phyloP scores from a whole-genome alignment of 2,797 vertebrate genomes.

The Petrocephalus sullivani region DNA sequence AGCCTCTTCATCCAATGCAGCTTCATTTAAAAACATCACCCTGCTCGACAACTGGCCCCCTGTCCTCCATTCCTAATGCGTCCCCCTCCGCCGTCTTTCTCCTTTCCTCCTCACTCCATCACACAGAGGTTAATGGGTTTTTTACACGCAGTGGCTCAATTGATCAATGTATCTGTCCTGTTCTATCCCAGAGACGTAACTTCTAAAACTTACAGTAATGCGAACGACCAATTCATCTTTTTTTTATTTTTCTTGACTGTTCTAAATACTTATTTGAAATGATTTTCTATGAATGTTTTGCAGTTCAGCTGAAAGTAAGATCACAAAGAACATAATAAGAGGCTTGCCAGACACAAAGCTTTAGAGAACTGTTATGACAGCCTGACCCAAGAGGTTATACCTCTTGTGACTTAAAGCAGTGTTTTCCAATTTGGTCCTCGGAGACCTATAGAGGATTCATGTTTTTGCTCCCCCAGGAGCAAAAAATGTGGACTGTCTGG shows the following conservation, averaged over 20 bases:
- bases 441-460: too few species aligned
- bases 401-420: neutral
- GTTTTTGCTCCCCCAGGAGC: too few species aligned
- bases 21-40: conserved; percentile 34
- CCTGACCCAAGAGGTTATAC: neutral
- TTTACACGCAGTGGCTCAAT: conserved; percentile 9
- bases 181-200: neutral
- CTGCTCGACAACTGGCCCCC: conserved; percentile 24
- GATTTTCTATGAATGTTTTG: conserved; percentile 1
- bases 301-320: neutral
- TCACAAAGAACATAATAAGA: neutral
- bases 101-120: neutral
- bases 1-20: conserved; percentile 23
- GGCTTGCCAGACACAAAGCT: neutral
- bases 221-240: neutral
- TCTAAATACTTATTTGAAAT: neutral
- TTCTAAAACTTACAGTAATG: conserved; percentile 1
- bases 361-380: neutral
- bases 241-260: neutral
- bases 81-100: neutral
- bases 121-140: conserved; percentile 23
- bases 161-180: conserved; percentile 17
- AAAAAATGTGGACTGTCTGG: too few species aligned
- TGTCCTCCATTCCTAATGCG: neutral
- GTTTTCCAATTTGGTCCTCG: too few species aligned